Base-by-base conservation (phyloP, 2,797 vertebrate genomes). In the Melopsittacus undulatus region DNA sequence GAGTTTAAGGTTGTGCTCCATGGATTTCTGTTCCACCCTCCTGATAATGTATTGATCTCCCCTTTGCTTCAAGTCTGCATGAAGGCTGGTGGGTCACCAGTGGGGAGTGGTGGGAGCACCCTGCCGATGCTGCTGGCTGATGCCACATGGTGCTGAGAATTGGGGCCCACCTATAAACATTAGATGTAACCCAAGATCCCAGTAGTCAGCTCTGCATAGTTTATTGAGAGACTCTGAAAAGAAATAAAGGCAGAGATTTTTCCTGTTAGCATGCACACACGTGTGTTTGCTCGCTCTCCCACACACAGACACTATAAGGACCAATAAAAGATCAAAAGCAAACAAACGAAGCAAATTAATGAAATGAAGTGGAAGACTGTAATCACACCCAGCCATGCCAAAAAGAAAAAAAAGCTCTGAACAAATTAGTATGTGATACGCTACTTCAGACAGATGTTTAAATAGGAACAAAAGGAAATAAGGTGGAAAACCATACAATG, bases 391-490 rank as follows among this genome's bases (percentile, higher is more conserved):
- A 90, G 54, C 36, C 86, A 95, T 9, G 34, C 26, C 11, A 73
- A 76, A 62, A 61, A 83, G 81, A 56, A 56, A 63, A 45, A 61
- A 68, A 46, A 49, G 7, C 51, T 83, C 63, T 0, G 0, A 87
- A 77, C 66, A 93, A 93, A 93, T 96, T 91, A 93, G 77, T 96
- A 96, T 95, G 95, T 91, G 89, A 96, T 83, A 80, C 90, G 51
- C n/a, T 64, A 45, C 72, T 93, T 94, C 77, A 96, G 95, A 94
- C 96, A 96, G 92, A 97, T 95, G 94, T 93, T 96, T 89, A 80
- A 90, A 84, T 40, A 89, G 88, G 66, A 96, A 92, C 83, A 96
- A 94, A 94, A 94, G 94, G 95, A 95, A 97, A 96, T 96, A 95
- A 94, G 67, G 46, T 88, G 80, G 85, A 95, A 94, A 90, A 78